Percentiles rank a stretch among this genome's conserved stretches.
These are phyloP conservation scores for Hydropotes inermis DNA, from an alignment of 2,113 vertebrate species.

Conservation along the genomic window DNA sequence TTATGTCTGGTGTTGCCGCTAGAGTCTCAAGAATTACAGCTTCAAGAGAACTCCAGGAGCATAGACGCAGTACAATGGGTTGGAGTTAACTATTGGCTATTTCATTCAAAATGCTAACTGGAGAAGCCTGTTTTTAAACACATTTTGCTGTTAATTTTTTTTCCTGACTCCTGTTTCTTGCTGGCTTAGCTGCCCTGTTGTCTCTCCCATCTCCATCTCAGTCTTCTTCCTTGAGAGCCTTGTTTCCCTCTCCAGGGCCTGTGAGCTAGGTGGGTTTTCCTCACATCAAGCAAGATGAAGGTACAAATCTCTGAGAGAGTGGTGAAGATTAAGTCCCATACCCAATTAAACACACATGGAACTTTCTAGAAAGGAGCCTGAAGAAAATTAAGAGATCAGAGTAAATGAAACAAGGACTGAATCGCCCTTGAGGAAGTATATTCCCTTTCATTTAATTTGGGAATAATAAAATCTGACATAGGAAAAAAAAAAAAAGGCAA, in stretches of 20 bases:
- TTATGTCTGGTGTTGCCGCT: conserved; percentile 80
- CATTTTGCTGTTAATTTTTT: conserved; percentile 82
- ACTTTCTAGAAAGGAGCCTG: background rate
- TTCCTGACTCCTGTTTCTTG: conserved; percentile 65
- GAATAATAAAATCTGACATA: background rate
- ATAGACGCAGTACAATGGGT: conserved; percentile 14
- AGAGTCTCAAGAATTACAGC: conserved; percentile 74
- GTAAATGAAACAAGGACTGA: background rate
- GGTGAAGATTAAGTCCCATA: background rate
- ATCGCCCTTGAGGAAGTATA: background rate
- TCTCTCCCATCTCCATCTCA: background rate
- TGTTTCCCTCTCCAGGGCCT: background rate
- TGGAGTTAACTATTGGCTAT: conserved; percentile 51
- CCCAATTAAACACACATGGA: background rate
- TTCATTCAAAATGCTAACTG: conserved; percentile 73
- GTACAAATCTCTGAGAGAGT: background rate
- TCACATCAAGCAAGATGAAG: background rate
- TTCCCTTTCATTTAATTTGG: background rate
- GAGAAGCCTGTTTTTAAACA: conserved; percentile 84
- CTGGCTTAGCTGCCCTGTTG: background rate
- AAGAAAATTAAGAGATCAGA: background rate
- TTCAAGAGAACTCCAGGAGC: conserved; percentile 69
- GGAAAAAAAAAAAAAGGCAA: background rate
- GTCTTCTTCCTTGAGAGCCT: background rate
- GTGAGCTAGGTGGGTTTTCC: background rate